These are phyloP conservation scores for Scaptomyza cyrtandrae DNA, from an alignment of 2,888 invertebrate species.

Conservation along the genomic window DNA sequence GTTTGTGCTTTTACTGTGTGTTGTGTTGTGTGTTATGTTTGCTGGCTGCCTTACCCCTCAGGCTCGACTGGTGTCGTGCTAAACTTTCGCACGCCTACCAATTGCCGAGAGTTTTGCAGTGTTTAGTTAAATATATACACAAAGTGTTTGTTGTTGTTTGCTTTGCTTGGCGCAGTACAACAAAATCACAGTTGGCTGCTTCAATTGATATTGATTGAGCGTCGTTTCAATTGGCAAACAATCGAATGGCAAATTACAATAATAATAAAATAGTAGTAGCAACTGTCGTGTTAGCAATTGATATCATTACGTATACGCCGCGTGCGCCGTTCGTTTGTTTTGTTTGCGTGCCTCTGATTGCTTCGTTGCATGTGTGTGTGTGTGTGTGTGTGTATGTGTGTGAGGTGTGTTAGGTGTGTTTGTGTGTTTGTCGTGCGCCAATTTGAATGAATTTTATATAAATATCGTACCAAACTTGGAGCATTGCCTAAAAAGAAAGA, in stretches of 20 bases:
- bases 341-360: conserved; percentile 49
- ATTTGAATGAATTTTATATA: conserved; percentile 49
- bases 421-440: conserved; percentile 24
- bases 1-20: conserved; percentile 36
- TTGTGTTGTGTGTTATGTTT: conserved; percentile 42
- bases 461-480: conserved; percentile 47
- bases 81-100: conserved; percentile 23
- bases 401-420: conserved; percentile 8
- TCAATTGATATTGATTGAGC: conserved; percentile 69
- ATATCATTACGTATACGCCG: conserved; percentile 71
- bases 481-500: conserved; percentile 36
- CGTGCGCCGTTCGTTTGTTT: conserved; percentile 60
- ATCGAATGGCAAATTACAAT: conserved; percentile 44
- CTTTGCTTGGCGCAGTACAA: conserved; percentile 2
- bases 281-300: conserved; percentile 45
- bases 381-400: conserved; percentile 10
- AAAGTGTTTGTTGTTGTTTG: not conserved
- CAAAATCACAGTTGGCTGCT: conserved; percentile 47
- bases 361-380: not conserved
- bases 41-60: conserved; percentile 24
- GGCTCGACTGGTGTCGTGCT: not conserved
- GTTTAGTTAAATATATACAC: conserved; percentile 32
- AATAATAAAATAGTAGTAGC: conserved; percentile 19
- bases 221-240: conserved; percentile 70
- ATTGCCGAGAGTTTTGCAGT: conserved; percentile 29